These are phyloP conservation scores for Turritopsis dohrnii DNA, from an alignment of 30 jellyfish, hydroid and myxozoan genomes.

Conservation along the genomic window DNA sequence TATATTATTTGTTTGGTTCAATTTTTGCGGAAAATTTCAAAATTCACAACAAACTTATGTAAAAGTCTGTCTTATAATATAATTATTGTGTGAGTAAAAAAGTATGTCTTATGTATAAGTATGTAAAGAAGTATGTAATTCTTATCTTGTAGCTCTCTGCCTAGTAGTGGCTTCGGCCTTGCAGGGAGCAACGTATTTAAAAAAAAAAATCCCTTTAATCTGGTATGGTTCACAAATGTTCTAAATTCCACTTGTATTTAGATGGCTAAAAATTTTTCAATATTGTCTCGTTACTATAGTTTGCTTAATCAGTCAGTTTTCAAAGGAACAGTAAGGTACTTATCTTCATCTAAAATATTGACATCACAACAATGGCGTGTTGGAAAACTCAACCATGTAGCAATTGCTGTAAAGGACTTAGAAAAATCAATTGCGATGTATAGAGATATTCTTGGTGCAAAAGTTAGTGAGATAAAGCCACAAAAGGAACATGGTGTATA, in stretches of 20 bases:
- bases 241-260: not conserved
- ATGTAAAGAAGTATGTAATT: no score
- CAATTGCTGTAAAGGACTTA: slow-evolving; percentile 90
- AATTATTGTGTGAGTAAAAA: no score
- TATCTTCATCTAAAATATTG: not conserved
- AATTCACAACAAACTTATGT: no score
- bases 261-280: not conserved
- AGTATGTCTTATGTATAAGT: no score
- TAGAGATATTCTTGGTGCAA: slow-evolving; percentile 89
- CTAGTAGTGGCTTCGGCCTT: no score
- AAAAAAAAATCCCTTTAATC: no score
- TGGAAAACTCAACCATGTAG: slow-evolving; percentile 98
- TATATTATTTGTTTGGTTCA: no score
- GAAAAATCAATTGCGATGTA: slow-evolving; percentile 72
- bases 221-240: not conserved
- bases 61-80: no score
- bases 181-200: no score
- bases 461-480: slow-evolving; percentile 90
- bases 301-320: not conserved
- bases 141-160: no score
- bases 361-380: slow-evolving; percentile 47
- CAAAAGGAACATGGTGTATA: slow-evolving; percentile 97
- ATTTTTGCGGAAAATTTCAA: no score
- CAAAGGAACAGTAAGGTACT: not conserved
- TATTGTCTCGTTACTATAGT: not conserved